Evolutionary conservation across 2,113 vertebrate genomes (phyloP).

Genomic region (Corynorhinus townsendii): DNA sequence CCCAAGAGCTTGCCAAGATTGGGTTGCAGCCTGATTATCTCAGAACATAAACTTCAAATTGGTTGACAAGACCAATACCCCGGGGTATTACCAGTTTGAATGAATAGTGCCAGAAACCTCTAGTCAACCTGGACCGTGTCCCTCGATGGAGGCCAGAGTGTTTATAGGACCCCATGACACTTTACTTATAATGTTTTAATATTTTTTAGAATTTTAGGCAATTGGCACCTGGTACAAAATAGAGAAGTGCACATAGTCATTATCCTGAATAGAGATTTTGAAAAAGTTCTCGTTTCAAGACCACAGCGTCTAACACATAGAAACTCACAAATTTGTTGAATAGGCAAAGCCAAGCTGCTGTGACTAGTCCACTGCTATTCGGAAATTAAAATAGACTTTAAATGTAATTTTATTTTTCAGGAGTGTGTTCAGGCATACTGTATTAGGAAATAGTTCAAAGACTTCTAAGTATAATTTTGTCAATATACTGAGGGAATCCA

Average conservation of each 20-base stretch:
- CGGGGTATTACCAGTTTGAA: neutral
- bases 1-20: neutral
- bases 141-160: neutral
- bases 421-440: neutral
- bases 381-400: constrained; percentile 17
- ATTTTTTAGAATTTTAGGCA: neutral
- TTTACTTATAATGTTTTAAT: neutral
- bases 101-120: neutral
- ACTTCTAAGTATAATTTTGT: neutral
- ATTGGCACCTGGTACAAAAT: neutral
- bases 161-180: neutral
- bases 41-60: constrained; percentile 36
- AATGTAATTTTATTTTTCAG: neutral
- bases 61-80: neutral
- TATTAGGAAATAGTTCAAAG: neutral
- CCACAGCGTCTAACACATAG: neutral
- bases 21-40: neutral
- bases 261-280: neutral
- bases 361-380: neutral
- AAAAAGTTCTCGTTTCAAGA: neutral
- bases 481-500: neutral
- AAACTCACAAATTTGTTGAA: neutral
- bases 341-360: neutral
- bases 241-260: neutral
- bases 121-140: neutral